Evolutionary conservation across 1,140 invertebrate genomes (phyloP), one percentile per base, ranked within the genome.

Genomic region (Drosophila nasuta): DNA sequence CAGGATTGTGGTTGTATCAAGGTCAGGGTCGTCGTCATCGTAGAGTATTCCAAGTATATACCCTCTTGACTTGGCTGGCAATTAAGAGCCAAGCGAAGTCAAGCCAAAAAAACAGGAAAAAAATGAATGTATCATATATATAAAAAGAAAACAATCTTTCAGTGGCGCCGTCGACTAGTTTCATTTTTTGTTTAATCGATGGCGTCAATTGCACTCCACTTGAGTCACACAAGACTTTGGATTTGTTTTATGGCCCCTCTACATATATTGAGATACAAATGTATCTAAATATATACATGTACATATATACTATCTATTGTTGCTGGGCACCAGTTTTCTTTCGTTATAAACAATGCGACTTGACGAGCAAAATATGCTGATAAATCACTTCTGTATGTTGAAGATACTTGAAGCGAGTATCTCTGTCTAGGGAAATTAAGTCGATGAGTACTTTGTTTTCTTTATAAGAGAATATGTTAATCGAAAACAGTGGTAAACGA

Each of bases 181-280:
- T 25, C 20, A 25, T 25, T 25, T 79, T 71, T 86, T 86, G 82
- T 86, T 86, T 82, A 86, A 86, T 86, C 82, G 79, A 86, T 86
- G 76, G 68, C 83, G 83, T 87, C 82, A 79, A 86, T 86, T 87
- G 76, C 77, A 77, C 56, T 79, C 60, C 54, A 81, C 74, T 83
- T 68, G 65, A 80, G 60, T 30, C 48, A 28, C 48, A 28, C 48
- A 38, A 73, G 35, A 41, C 28, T 52, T 52, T 52, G 3, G 25
- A 10, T 62, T 48, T 73, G 33, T 17, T 51, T 41, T n/a, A 41
- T 60, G 49, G 8, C 51, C n/a, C 4, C 51, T 8, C 6, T 38
- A 66, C 58, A 35, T 33, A 8, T 79, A 71, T 58, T 72, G 62
- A 46, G 71, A 20, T 56, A 72, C 38, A 63, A 56, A 62, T 20